phyloP scores from a whole-genome alignment of 2,113 vertebrate species.

The Polypterus senegalus region DNA sequence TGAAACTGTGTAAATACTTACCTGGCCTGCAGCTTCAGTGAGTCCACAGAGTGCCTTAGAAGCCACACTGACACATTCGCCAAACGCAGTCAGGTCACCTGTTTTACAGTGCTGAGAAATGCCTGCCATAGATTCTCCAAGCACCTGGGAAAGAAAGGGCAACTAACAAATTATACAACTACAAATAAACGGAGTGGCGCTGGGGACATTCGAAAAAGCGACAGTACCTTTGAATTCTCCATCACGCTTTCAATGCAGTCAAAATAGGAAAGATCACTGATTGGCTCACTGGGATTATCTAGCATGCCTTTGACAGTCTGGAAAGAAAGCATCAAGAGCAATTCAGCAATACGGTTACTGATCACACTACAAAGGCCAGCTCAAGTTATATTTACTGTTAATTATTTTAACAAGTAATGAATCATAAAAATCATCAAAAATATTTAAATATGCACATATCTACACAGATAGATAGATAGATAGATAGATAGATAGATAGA shows the following conservation, averaged over 20 bases:
- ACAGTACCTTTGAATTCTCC: slow-evolving; percentile 92
- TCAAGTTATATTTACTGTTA: too few relatives aligned
- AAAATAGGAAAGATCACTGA: slow-evolving; percentile 93
- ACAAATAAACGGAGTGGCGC: background rate
- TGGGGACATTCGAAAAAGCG: background rate
- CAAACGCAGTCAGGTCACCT: slow-evolving; percentile 79
- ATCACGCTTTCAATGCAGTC: slow-evolving; percentile 97
- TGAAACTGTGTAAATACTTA: slow-evolving; percentile 31
- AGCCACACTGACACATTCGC: slow-evolving; percentile 82
- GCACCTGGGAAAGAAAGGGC: slow-evolving; percentile 52
- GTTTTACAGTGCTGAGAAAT: slow-evolving; percentile 97
- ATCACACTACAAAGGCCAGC: slow-evolving; percentile 2
- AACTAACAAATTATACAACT: background rate
- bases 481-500: too few relatives aligned
- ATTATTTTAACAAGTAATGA: too few relatives aligned
- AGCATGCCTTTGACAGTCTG: slow-evolving; percentile 91
- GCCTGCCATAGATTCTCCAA: slow-evolving; percentile 94
- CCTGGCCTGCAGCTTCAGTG: slow-evolving; percentile 93
- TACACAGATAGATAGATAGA: too few relatives aligned
- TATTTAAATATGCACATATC: too few relatives aligned
- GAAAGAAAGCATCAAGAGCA: slow-evolving; percentile 2
- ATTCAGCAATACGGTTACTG: background rate
- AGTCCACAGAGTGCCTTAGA: slow-evolving; percentile 94
- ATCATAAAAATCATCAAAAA: too few relatives aligned
- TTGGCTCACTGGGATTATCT: slow-evolving; percentile 87